A percentile compares a stretch with the other conserved stretches of the same genome.
Evolutionary conservation across 2,113 vertebrate genomes (phyloP).

Genomic region (Bombycilla garrulus): DNA sequence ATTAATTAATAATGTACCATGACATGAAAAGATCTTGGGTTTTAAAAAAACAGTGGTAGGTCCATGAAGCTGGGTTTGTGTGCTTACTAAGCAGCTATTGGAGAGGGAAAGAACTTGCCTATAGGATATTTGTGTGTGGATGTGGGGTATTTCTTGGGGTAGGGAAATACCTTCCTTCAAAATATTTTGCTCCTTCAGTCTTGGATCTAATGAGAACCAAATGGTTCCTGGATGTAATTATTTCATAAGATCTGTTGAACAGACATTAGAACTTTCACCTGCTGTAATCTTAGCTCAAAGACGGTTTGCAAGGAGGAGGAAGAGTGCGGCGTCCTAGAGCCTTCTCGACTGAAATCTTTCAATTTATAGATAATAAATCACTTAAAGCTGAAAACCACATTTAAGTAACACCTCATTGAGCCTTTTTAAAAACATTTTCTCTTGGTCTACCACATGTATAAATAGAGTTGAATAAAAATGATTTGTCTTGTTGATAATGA

Average conservation of each 20-base stretch:
- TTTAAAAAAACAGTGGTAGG: not conserved
- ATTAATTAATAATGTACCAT: not conserved
- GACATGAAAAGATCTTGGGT: not conserved
- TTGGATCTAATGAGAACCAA: conserved; percentile 27
- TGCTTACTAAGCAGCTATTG: not conserved
- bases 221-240: conserved; percentile 31
- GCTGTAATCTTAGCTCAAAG: conserved; percentile 24
- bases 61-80: not conserved
- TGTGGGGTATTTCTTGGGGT: not conserved
- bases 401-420: conserved; percentile 53
- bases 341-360: conserved; percentile 18
- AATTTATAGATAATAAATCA: conserved; percentile 56
- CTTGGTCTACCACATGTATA: conserved; percentile 37
- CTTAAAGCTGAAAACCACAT: conserved; percentile 42
- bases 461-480: conserved; percentile 48
- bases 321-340: not conserved
- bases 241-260: not conserved
- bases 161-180: not conserved
- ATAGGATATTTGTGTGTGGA: not conserved
- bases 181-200: not conserved
- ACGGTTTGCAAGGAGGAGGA: not conserved
- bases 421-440: conserved; percentile 50
- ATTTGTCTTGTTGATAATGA: conserved; percentile 40
- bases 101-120: not conserved
- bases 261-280: conserved; percentile 41